Evolutionary conservation across 2,113 vertebrate genomes (phyloP), one percentile per base, ranked within the genome.

Genomic region (Gambusia affinis): DNA sequence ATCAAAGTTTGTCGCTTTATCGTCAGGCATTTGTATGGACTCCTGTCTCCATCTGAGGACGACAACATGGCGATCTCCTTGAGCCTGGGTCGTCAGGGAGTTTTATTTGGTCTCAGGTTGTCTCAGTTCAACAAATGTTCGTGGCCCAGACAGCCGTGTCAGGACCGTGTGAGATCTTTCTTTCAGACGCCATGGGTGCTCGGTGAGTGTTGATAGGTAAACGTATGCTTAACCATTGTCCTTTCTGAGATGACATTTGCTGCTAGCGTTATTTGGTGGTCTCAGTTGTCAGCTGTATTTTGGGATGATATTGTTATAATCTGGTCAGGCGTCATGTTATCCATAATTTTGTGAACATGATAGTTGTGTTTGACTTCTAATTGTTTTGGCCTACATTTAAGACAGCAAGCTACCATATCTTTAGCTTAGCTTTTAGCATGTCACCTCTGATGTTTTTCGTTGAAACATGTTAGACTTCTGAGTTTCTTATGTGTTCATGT

Each of bases 21-120:
- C 1, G 44, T 79, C 91, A 88, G 92, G 92, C 89, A 82, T 12
- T 2, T 14, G 0, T 4, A 12, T 0, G 69, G 87, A 8, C 89
- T 75, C 73, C 0, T 57, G 72, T 80, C 31, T 44, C 27, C n/a
- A 24, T 67, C 67, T 30, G 75, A 92, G 90, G 93, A 88, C 88
- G 80, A 89, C 57, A 93, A 93, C 87, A 95, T 94, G 94, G 94
- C 94, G 85, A 92, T 93, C 83, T 94, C 94, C 93, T 91, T 94
- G 76, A 90, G 90, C 72, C 72, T 95, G 81, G 92, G 93, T 89
- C 93, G 89, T 87, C 92, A 84, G 62, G 93, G 88, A 72, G 74
- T 93, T 63, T 76, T 92, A 73, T 87, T 87, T 44, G 89, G 92
- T 28, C 72, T 93, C 8, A 91, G 75, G 78, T 82, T 94, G 37